Evolutionary conservation across 2,888 invertebrate genomes (phyloP), one percentile per base, ranked within the genome.

Genomic region (Yponomeuta sedellus): DNA sequence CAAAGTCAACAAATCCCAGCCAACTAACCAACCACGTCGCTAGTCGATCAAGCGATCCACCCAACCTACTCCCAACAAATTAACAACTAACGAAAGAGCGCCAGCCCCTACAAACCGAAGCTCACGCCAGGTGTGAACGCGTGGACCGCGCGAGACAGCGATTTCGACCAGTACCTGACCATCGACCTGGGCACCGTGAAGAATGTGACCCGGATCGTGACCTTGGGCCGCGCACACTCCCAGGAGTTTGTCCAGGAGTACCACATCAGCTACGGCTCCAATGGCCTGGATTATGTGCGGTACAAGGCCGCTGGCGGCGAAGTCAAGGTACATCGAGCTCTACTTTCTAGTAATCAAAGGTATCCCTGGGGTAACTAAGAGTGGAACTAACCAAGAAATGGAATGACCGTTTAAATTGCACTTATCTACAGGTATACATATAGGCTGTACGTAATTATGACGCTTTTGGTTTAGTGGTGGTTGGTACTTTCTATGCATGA

Each of bases 161-260:
- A 99, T 92, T 97, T 97, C 88, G 96, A 95, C 83, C 99, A 99
- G 90, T 96, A 95, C 87, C 93, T 99, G 75, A 95, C 96, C 71
- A 93, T 99, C 80, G 98, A 99, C 91, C 92, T 99, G 86, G 96
- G 97, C 69, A 92, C 93, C 76, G 94, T 96, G 73, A 96, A 95
- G 93, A 97, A 98, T 86, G 93, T 99, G 73, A 97, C 98, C 56
- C 93, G 95, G 71, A 95, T 98, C 68, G 95, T 96, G 72, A 96
- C 97, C 34, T 97, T 97, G 84, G 99, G 99, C 72, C 94, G 98
- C 67, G 95, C 96, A 2, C 96, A 96, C 79, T 96, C 97, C 70
- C 94, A 95, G 75, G 98, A 99, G 86, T 99, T 94, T 91, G 97
- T 99, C 67, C 96, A 96, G 85, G 98, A 99, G 86, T 99, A 96